Evolutionary conservation across 2,888 invertebrate genomes (phyloP), one percentile per base, ranked within the genome.

Genomic region (Eumacrocentrus americanus): DNA sequence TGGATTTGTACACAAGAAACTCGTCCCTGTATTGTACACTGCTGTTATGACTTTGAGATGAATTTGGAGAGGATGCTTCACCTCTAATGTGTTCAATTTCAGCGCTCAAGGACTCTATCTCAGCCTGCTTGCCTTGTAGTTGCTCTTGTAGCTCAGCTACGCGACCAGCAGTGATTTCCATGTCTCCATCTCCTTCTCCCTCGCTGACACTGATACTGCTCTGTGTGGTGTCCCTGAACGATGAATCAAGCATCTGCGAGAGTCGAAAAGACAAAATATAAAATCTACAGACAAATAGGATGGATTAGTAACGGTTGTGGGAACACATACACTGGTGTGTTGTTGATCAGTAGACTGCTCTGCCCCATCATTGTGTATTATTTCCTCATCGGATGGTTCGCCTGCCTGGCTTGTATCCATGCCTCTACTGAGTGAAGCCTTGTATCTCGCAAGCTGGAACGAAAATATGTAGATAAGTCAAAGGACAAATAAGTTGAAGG

Each of bases 1-100:
- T 89, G 56, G 80, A 84, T 51, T 87, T 86, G 76, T 87, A 88
- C 62, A 90, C 88, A 68, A 89, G 89, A 72, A 89, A 86, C 56
- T 89, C 83, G 14, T 89, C 88, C 74, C 88, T 88, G 76, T 90
- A 90, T 67, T 90, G 91, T 22, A 89, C 89, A 7, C 89, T 86
- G 68, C 87, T 82, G 69, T 84, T 86, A 59, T 87, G 84, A 63
- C 84, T 84, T 50, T 81, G 80, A 1, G 83, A 83, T 11, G 83
- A 84, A 42, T 81, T 81, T 61, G 83, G 83, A 50, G 84, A 84
- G 1, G 80, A 79, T 7, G 80, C 69, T 66, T 84, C 84, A 0
- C 70, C 75, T 60, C 81, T 79, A 38, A 83, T 73, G 34, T 83
- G 82, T 69, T 84, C 83, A 51, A 84, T 76, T 68, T 85, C 84